Evolutionary conservation across 2,888 invertebrate species (phyloP).

Genomic region (Lochmaea capreae): DNA sequence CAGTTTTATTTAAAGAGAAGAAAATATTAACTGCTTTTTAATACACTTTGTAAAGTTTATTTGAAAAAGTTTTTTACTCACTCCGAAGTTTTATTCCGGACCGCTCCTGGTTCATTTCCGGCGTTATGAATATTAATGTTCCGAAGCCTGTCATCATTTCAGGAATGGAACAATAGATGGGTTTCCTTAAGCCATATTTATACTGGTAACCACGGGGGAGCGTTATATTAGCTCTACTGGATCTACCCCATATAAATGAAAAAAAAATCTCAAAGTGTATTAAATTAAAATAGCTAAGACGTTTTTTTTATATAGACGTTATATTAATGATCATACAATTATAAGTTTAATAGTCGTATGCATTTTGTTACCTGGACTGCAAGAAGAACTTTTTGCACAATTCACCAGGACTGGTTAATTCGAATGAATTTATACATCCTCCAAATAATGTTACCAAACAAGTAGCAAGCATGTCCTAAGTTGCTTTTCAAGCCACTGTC

Average conservation of each 20-base stretch:
- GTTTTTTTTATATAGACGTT: no score
- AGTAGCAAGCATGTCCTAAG: no score
- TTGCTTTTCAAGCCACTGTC: no score
- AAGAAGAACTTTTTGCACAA: no score
- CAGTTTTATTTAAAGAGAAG: not conserved
- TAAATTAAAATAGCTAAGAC: not conserved
- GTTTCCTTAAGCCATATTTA: slow-evolving; percentile 55
- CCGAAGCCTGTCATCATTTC: slow-evolving; percentile 50
- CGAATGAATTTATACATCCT: no score
- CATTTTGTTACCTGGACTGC: no score
- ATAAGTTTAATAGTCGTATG: no score
- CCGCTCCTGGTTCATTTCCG: slow-evolving; percentile 30
- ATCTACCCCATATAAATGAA: slow-evolving; percentile 23
- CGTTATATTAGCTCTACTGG: slow-evolving; percentile 48
- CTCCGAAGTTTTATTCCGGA: not conserved
- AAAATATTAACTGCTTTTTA: not conserved
- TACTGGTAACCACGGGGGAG: slow-evolving; percentile 53
- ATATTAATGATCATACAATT: no score
- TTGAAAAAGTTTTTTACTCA: slow-evolving; percentile 3
- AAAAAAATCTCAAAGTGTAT: slow-evolving; percentile 13
- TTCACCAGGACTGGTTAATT: no score
- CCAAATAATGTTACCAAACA: no score
- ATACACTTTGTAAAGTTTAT: not conserved
- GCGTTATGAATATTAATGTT: slow-evolving; percentile 58
- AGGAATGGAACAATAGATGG: slow-evolving; percentile 55